Evolutionary conservation across 2,797 vertebrate species (phyloP).

Genomic region (Sebastolobus altivelis): DNA sequence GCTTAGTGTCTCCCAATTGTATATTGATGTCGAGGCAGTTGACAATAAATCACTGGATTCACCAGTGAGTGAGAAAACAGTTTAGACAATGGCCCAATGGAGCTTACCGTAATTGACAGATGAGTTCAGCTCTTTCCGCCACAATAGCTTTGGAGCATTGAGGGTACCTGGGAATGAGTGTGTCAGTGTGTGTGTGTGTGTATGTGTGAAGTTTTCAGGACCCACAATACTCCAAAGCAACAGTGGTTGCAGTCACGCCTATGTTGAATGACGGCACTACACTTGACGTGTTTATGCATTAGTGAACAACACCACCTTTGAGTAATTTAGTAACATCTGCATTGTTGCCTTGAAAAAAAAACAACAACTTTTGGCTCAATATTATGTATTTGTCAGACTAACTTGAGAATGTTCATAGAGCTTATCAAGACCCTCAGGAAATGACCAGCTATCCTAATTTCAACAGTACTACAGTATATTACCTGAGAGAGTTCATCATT

Average conservation of each 20-base stretch:
- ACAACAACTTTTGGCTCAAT: background rate
- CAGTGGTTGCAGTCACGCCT: slow-evolving; percentile 12
- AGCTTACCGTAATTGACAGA: slow-evolving; percentile 86
- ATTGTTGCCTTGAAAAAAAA: slow-evolving; percentile 2
- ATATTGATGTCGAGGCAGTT: slow-evolving; percentile 77
- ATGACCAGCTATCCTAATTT: slow-evolving; percentile 12
- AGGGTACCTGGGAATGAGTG: slow-evolving; percentile 70
- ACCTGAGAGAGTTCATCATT: background rate
- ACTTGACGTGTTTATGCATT: slow-evolving; percentile 5
- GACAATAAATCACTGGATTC: slow-evolving; percentile 86
- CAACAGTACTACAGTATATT: background rate
- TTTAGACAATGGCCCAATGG: slow-evolving; percentile 86
- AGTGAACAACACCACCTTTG: background rate
- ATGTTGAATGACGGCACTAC: slow-evolving; percentile 10
- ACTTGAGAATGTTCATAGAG: slow-evolving; percentile 15
- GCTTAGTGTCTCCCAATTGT: slow-evolving; percentile 82
- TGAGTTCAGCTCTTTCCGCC: slow-evolving; percentile 81
- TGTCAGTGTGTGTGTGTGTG: slow-evolving; percentile 41
- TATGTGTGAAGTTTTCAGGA: slow-evolving; percentile 33
- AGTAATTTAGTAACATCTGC: slow-evolving; percentile 10
- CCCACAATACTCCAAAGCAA: slow-evolving; percentile 9
- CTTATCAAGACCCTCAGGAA: slow-evolving; percentile 12
- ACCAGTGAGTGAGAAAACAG: slow-evolving; percentile 82
- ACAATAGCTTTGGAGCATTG: slow-evolving; percentile 74
- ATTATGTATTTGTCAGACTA: slow-evolving; percentile 4